Conservation (phyloP, 2,888 invertebrate species). For the Hypselothyrea guttata region DNA sequence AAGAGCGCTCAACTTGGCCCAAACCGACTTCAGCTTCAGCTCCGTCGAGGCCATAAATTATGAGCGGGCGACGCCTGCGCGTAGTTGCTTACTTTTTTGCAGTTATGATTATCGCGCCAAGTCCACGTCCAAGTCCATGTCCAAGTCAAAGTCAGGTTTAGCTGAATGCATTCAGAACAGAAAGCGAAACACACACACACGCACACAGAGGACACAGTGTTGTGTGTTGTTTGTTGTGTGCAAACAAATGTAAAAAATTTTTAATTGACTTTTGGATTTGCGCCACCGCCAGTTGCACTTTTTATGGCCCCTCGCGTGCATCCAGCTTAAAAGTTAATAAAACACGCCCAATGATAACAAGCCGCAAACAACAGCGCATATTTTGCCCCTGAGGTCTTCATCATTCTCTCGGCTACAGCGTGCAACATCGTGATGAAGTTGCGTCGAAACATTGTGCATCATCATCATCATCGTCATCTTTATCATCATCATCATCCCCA, state of each 20-base stretch:
- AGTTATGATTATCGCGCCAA: slow-evolving; percentile 77
- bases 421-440: not conserved
- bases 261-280: slow-evolving; percentile 76
- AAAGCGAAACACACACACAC: not conserved
- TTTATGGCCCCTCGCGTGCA: slow-evolving; percentile 78
- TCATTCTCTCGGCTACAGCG: slow-evolving; percentile 34
- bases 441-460: too few relatives aligned
- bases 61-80: slow-evolving; percentile 72
- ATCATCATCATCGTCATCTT: slow-evolving; percentile 12
- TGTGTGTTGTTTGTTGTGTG: slow-evolving; percentile 53
- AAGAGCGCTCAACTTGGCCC: not conserved
- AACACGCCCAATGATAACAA: slow-evolving; percentile 82
- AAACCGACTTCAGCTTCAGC: not conserved
- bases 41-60: slow-evolving; percentile 63
- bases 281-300: slow-evolving; percentile 71
- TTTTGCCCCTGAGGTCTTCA: slow-evolving; percentile 81
- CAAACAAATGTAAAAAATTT: slow-evolving; percentile 79
- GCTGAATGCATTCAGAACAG: slow-evolving; percentile 30
- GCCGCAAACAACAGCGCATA: slow-evolving; percentile 62
- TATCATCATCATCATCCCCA: slow-evolving; percentile 8
- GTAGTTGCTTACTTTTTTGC: slow-evolving; percentile 75
- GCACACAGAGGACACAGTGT: too few relatives aligned
- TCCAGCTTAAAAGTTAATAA: slow-evolving; percentile 81
- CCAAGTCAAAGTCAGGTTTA: slow-evolving; percentile 5
- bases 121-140: slow-evolving; percentile 10